Conservation (phyloP, 2,888 invertebrate species). For the Mantis religiosa region DNA sequence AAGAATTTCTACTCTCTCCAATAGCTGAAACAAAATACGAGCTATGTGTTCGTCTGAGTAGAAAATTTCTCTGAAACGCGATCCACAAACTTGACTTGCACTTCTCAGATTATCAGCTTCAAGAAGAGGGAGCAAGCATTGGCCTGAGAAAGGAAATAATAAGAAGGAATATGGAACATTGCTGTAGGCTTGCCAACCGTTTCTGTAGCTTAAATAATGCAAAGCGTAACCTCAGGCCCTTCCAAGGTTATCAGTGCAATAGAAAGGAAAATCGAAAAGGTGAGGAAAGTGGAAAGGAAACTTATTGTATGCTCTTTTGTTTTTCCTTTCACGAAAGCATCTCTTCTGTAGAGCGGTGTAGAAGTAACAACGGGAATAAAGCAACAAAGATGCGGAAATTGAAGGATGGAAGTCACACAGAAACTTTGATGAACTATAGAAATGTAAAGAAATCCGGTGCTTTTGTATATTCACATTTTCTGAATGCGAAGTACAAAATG, state of each 20-base stretch:
- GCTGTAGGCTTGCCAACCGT: not conserved
- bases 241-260: not conserved
- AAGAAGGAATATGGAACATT: not conserved
- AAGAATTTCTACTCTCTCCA: not conserved
- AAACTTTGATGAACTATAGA: not conserved
- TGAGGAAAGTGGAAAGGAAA: not conserved
- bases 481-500: not conserved
- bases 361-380: not conserved
- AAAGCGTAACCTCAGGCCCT: not conserved
- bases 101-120: not conserved
- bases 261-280: not conserved
- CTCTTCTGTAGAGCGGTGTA: not conserved
- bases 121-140: not conserved
- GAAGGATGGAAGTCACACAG: not conserved
- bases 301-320: not conserved
- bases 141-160: not conserved
- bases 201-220: not conserved
- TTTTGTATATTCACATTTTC: not conserved
- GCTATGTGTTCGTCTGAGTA: not conserved
- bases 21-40: not conserved
- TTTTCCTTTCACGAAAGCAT: not conserved
- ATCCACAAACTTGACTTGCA: not conserved
- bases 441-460: not conserved
- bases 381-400: not conserved
- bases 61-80: not conserved